Evolutionary conservation across 2,888 invertebrate species (phyloP).

Genomic region (Clepsis dumicolana): DNA sequence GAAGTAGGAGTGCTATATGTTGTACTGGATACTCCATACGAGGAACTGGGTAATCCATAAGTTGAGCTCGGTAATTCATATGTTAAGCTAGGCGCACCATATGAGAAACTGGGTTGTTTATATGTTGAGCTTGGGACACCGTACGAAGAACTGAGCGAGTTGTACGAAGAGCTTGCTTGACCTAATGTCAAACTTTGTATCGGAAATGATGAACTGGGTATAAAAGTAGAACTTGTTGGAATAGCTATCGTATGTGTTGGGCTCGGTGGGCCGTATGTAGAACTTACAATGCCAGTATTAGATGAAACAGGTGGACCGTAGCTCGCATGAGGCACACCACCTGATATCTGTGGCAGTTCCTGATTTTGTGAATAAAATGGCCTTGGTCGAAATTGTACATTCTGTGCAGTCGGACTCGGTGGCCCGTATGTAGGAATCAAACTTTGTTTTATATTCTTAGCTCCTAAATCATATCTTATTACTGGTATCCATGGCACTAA

Average conservation of each 20-base stretch:
- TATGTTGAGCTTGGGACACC: slow-evolving; percentile 50
- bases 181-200: slow-evolving; percentile 52
- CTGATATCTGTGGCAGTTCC: slow-evolving; percentile 56
- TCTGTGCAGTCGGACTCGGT: slow-evolving; percentile 73
- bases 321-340: slow-evolving; percentile 62
- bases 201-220: slow-evolving; percentile 50
- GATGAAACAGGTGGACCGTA: slow-evolving; percentile 67
- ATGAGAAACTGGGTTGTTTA: slow-evolving; percentile 37
- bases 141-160: slow-evolving; percentile 5
- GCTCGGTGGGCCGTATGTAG: slow-evolving; percentile 66
- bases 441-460: slow-evolving; percentile 67
- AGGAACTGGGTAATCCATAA: slow-evolving; percentile 48
- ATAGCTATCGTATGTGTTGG: slow-evolving; percentile 68
- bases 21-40: slow-evolving; percentile 49
- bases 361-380: slow-evolving; percentile 58
- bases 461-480: slow-evolving; percentile 77
- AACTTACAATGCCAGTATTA: slow-evolving; percentile 58
- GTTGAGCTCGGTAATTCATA: slow-evolving; percentile 53
- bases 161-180: slow-evolving; percentile 38
- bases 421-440: slow-evolving; percentile 74
- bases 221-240: slow-evolving; percentile 66
- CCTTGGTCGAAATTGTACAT: slow-evolving; percentile 62
- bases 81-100: slow-evolving; percentile 49
- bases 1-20: slow-evolving; percentile 58
- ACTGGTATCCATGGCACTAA: slow-evolving; percentile 94